These are phyloP conservation scores for Gibbula magus DNA, from an alignment of 2,888 invertebrate genomes.

Conservation along the genomic window DNA sequence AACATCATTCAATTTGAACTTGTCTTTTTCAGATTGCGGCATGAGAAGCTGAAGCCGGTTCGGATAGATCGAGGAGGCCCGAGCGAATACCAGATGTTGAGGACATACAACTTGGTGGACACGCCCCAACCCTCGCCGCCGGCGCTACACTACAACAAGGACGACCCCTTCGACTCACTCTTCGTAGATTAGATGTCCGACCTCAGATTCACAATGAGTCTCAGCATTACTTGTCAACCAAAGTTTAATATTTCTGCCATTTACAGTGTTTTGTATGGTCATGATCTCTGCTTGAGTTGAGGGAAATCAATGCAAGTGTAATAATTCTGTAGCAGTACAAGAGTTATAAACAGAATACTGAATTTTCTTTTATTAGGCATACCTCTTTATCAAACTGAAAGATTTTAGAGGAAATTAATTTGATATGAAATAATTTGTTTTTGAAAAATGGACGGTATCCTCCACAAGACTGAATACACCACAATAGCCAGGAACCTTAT, in stretches of 20 bases:
- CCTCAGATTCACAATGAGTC: background rate
- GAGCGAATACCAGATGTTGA: constrained; percentile 73
- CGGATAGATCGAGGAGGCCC: constrained; percentile 71
- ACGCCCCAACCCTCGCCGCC: constrained; percentile 68
- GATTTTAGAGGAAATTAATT: too few relatives aligned
- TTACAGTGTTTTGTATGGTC: too few relatives aligned
- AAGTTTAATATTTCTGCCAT: background rate
- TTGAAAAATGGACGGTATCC: too few relatives aligned
- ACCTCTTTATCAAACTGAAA: too few relatives aligned
- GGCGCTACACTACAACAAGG: constrained; percentile 62
- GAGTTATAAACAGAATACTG: too few relatives aligned
- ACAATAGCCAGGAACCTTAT: too few relatives aligned
- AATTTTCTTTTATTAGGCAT: too few relatives aligned
- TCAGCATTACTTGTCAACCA: background rate
- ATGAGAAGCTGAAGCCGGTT: constrained; percentile 71
- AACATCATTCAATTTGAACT: background rate
- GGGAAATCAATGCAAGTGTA: too few relatives aligned
- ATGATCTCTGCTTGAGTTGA: too few relatives aligned
- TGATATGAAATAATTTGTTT: too few relatives aligned
- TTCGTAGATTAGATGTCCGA: constrained; percentile 42
- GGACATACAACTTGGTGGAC: constrained; percentile 68
- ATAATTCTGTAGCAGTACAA: too few relatives aligned
- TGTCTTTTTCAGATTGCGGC: constrained; percentile 66
- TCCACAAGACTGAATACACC: too few relatives aligned
- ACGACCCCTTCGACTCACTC: constrained; percentile 65